phyloP scores from a whole-genome alignment of 2,888 invertebrate genomes.

The Lordiphosa andalusiaca region DNA sequence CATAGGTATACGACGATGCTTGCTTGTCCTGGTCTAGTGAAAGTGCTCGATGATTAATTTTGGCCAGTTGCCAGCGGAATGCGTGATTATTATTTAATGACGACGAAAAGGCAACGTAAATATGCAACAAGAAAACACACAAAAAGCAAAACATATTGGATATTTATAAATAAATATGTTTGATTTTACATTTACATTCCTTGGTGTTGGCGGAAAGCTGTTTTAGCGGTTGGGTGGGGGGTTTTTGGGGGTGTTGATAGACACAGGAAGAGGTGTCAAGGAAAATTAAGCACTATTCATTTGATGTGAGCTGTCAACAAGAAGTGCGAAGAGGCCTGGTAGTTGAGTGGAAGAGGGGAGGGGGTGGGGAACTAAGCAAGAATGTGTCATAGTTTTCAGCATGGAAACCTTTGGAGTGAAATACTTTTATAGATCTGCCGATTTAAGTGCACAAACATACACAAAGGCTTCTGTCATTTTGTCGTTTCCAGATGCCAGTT shows the following conservation, averaged over 20 bases:
- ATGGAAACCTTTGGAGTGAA: neutral
- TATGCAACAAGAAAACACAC: slow-evolving; percentile 18
- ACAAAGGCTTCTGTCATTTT: no score
- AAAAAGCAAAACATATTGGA: slow-evolving; percentile 1
- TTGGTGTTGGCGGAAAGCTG: slow-evolving; percentile 1
- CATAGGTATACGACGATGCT: slow-evolving; percentile 2
- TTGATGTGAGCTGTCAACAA: slow-evolving; percentile 25
- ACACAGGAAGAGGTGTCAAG: slow-evolving; percentile 22
- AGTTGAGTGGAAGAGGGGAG: slow-evolving; percentile 2
- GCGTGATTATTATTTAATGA: slow-evolving; percentile 71
- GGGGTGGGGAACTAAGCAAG: slow-evolving; percentile 1
- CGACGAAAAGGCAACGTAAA: slow-evolving; percentile 64
- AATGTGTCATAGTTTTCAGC: slow-evolving; percentile 1
- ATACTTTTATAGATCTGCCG: no score
- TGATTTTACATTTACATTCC: slow-evolving; percentile 69
- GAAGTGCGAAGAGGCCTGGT: neutral
- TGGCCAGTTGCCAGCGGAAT: slow-evolving; percentile 76
- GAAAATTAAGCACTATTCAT: slow-evolving; percentile 21
- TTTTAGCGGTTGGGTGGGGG: slow-evolving; percentile 7
- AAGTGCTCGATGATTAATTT: slow-evolving; percentile 78
- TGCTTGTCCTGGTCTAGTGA: slow-evolving; percentile 69
- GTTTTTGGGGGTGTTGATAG: slow-evolving; percentile 22
- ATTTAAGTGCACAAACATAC: no score
- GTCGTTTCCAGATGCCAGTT: no score
- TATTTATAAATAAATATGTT: slow-evolving; percentile 48